Percentiles rank a stretch among this genome's conserved stretches.
phyloP scores from a whole-genome alignment of 2,888 invertebrate genomes.

The Cheilosia pagana region DNA sequence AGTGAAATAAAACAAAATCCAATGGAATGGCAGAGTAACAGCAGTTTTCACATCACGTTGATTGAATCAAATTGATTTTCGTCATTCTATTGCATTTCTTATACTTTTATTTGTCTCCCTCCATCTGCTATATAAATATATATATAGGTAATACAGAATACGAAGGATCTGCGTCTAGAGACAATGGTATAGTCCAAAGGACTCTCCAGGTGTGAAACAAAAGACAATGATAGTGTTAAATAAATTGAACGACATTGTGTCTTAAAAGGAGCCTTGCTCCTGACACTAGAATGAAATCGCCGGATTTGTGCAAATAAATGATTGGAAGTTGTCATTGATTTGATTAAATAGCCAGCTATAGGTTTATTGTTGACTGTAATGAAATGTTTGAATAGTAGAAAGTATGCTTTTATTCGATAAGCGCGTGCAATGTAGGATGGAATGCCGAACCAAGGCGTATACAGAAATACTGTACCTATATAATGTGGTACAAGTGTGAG shows the following conservation, averaged over 20 bases:
- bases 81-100: slow-evolving; percentile 51
- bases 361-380: neutral
- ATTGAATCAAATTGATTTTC: slow-evolving; percentile 63
- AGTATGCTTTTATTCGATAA: too few relatives aligned
- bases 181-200: slow-evolving; percentile 12
- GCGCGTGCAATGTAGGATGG: too few relatives aligned
- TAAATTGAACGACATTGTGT: slow-evolving; percentile 52
- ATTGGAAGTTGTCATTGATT: slow-evolving; percentile 47
- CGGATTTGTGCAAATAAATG: slow-evolving; percentile 51
- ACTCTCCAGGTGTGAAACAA: slow-evolving; percentile 28
- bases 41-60: slow-evolving; percentile 51
- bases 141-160: neutral
- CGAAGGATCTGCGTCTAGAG: slow-evolving; percentile 16
- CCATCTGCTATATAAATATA: neutral
- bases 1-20: slow-evolving; percentile 34
- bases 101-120: slow-evolving; percentile 18
- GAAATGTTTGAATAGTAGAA: too few relatives aligned
- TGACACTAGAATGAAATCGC: slow-evolving; percentile 12
- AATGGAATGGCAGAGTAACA: slow-evolving; percentile 29
- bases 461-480: too few relatives aligned
- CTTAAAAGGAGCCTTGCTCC: slow-evolving; percentile 20
- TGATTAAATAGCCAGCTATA: slow-evolving; percentile 15
- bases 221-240: slow-evolving; percentile 41
- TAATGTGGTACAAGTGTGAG: too few relatives aligned
- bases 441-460: too few relatives aligned